These are phyloP conservation scores for Diachasma alloeum DNA, from an alignment of 1,140 invertebrate species.

Conservation along the genomic window DNA sequence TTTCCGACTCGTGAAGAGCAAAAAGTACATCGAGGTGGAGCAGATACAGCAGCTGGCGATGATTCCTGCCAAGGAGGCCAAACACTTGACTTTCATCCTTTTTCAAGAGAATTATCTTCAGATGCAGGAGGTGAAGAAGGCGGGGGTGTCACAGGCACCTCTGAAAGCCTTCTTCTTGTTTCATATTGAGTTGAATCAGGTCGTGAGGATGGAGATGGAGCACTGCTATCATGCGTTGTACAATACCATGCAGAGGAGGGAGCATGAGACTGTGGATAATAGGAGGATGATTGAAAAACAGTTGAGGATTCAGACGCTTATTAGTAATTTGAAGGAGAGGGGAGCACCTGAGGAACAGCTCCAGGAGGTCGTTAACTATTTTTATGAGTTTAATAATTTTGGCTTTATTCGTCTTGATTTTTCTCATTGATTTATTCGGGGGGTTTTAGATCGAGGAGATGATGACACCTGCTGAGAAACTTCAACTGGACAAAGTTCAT, in stretches of 20 bases:
- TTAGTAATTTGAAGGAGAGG: conserved; percentile 77
- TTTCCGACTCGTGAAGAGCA: conserved; percentile 80
- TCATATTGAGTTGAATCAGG: conserved; percentile 75
- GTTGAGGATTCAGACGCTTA: conserved; percentile 81
- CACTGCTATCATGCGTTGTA: conserved; percentile 80
- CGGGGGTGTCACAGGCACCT: conserved; percentile 62
- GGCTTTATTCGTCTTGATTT: neutral
- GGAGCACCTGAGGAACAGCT: conserved; percentile 79
- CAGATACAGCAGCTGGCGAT: conserved; percentile 88
- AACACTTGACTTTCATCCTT: conserved; percentile 81
- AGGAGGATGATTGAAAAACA: conserved; percentile 86
- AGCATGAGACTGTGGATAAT: conserved; percentile 71
- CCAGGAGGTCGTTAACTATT: conserved; percentile 77
- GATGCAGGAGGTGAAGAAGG: conserved; percentile 70
- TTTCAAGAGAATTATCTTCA: conserved; percentile 84
- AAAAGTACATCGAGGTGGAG: conserved; percentile 86
- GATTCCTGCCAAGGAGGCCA: conserved; percentile 89
- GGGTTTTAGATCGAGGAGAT: conserved; percentile 75
- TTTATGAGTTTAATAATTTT: neutral
- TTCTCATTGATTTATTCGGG: neutral
- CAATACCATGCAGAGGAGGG: conserved; percentile 73
- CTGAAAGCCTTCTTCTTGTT: conserved; percentile 80
- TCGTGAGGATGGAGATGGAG: conserved; percentile 77
- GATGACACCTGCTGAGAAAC: conserved; percentile 79
- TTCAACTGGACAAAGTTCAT: conserved; percentile 74